Evolutionary conservation across 2,888 invertebrate genomes (phyloP).

Genomic region (Punctoribates punctum): DNA sequence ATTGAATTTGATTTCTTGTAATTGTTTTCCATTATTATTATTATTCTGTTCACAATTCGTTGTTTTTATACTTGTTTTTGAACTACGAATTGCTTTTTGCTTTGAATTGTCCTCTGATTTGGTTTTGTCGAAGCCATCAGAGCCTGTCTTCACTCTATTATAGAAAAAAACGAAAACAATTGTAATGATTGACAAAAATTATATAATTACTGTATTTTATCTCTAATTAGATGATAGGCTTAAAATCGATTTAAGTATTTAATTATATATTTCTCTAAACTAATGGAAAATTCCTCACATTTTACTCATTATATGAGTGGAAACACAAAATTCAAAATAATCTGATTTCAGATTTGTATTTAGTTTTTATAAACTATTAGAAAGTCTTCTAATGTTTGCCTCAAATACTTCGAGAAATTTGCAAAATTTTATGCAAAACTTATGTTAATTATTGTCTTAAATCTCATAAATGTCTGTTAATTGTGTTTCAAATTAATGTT

Average conservation of each 20-base stretch:
- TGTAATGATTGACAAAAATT: not conserved
- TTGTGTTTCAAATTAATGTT: not conserved
- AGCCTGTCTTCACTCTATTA: constrained; percentile 28
- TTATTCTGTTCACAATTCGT: not conserved
- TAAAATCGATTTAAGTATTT: not conserved
- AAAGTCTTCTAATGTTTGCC: constrained; percentile 7
- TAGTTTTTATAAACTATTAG: no score
- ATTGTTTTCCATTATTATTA: constrained; percentile 22
- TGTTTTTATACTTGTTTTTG: not conserved
- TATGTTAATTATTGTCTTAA: not conserved
- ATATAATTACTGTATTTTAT: not conserved
- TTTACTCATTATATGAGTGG: no score
- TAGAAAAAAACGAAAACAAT: not conserved
- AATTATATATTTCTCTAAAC: not conserved
- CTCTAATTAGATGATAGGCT: not conserved
- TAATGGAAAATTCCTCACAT: no score
- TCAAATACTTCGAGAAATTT: not conserved
- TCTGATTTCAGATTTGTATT: no score
- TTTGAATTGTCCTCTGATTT: constrained; percentile 3
- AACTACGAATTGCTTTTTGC: not conserved
- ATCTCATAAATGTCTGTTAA: not conserved
- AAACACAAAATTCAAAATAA: no score
- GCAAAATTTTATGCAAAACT: not conserved
- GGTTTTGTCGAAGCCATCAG: constrained; percentile 12
- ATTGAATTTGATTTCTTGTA: constrained; percentile 29